A percentile compares a stretch with the other conserved stretches of the same genome.
Evolutionary conservation across 2,797 vertebrate genomes (phyloP).

Genomic region (Tolypeutes matacus): DNA sequence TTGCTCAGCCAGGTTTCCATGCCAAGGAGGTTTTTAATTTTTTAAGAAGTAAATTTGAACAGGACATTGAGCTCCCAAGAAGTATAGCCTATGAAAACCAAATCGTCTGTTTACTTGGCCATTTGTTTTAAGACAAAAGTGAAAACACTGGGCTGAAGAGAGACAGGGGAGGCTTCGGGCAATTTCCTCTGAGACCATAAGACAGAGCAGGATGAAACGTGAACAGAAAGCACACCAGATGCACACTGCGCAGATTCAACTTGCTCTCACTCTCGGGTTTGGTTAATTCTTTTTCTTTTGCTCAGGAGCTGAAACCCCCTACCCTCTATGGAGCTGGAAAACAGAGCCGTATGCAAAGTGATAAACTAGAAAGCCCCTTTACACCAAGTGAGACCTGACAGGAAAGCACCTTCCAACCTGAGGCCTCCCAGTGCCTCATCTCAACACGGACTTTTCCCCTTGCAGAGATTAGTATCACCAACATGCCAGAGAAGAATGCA

Average conservation of each 20-base stretch:
- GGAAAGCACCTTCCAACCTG: neutral
- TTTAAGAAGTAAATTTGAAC: slow-evolving; percentile 74
- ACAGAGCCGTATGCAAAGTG: slow-evolving; percentile 46
- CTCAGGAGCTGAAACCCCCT: neutral
- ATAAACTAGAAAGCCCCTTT: slow-evolving; percentile 40
- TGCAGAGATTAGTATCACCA: slow-evolving; percentile 67
- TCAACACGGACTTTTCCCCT: slow-evolving; percentile 46
- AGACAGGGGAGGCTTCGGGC: slow-evolving; percentile 51
- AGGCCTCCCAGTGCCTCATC: neutral
- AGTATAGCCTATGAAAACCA: slow-evolving; percentile 56
- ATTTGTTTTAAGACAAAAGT: slow-evolving; percentile 67
- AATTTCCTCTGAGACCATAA: slow-evolving; percentile 68
- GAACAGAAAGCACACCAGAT: slow-evolving; percentile 33
- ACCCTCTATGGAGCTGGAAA: slow-evolving; percentile 53
- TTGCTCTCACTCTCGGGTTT: neutral
- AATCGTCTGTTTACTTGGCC: slow-evolving; percentile 47
- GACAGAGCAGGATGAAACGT: slow-evolving; percentile 50
- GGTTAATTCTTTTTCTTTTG: neutral
- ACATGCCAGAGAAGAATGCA: slow-evolving; percentile 68
- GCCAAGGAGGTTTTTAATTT: slow-evolving; percentile 67
- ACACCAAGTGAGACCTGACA: neutral
- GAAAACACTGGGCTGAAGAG: neutral
- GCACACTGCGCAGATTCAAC: neutral
- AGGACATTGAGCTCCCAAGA: slow-evolving; percentile 47
- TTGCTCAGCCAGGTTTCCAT: neutral